Percentiles rank a stretch among this genome's conserved stretches.
phyloP scores from a whole-genome alignment of 2,888 invertebrate species.

The Orthonychiurus folsomi region DNA sequence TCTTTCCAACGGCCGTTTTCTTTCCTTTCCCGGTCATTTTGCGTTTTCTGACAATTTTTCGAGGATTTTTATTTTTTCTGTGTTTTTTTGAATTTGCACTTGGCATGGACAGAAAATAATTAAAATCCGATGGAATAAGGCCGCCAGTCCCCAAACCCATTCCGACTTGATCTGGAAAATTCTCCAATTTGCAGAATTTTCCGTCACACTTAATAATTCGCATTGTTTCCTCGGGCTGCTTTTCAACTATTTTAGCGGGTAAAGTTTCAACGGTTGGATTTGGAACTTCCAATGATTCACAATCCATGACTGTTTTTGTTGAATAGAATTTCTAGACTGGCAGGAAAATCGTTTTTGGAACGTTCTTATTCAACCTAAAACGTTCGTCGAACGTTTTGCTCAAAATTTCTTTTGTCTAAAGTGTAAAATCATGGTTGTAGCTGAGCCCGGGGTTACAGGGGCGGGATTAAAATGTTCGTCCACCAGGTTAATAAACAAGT shows the following conservation, averaged over 20 bases:
- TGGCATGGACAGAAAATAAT: background rate
- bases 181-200: no score
- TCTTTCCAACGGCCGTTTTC: background rate
- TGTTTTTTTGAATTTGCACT: background rate
- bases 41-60: background rate
- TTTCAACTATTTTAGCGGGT: background rate
- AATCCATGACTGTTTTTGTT: background rate
- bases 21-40: background rate
- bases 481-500: background rate
- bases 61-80: background rate
- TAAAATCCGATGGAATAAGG: background rate
- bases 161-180: background rate
- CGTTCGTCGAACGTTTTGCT: background rate
- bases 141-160: background rate
- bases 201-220: no score
- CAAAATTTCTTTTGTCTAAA: background rate
- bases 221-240: no score
- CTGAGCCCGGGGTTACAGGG: background rate
- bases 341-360: background rate
- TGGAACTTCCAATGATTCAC: background rate
- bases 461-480: background rate
- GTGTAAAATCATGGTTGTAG: background rate
- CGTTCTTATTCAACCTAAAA: background rate
- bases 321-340: background rate
- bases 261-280: background rate